Evolutionary conservation across 2,888 invertebrate species (phyloP).

Genomic region (Drosophila siamana): DNA sequence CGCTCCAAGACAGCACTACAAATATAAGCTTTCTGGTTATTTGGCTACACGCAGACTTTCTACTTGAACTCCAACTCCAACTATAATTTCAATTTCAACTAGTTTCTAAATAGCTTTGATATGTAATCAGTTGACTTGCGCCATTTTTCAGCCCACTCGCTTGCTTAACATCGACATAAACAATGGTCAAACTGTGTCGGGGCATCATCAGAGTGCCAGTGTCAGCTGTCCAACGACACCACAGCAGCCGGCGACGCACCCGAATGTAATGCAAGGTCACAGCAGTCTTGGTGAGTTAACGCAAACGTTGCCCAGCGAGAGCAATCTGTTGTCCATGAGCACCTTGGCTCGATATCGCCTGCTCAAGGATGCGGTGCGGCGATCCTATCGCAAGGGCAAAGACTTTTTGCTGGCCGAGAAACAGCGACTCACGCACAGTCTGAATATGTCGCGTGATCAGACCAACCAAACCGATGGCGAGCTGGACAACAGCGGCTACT

Average conservation of each 20-base stretch:
- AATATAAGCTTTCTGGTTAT: conserved; percentile 51
- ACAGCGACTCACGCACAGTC: conserved; percentile 72
- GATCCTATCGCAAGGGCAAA: conserved; percentile 83
- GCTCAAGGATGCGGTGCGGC: conserved; percentile 81
- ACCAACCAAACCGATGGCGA: conserved; percentile 65
- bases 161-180: conserved; percentile 62
- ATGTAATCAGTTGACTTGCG: conserved; percentile 44
- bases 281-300: conserved; percentile 62
- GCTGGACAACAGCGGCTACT: conserved; percentile 61
- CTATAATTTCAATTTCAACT: conserved; percentile 14
- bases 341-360: conserved; percentile 75
- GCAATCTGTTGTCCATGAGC: conserved; percentile 60
- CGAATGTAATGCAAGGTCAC: conserved; percentile 27
- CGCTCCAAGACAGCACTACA: conserved; percentile 27
- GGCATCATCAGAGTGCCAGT: conserved; percentile 45
- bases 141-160: conserved; percentile 59
- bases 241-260: conserved; percentile 37
- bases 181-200: conserved; percentile 41
- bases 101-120: conserved; percentile 1
- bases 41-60: conserved; percentile 31
- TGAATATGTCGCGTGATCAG: conserved; percentile 67
- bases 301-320: conserved; percentile 51
- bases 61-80: conserved; percentile 15
- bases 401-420: conserved; percentile 75
- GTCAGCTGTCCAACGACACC: conserved; percentile 74